Percentiles rank a stretch among this genome's conserved stretches.
Conservation (phyloP, 37 sponge, comb jelly and placozoan species). For the Diacarnus erythraeanus region DNA sequence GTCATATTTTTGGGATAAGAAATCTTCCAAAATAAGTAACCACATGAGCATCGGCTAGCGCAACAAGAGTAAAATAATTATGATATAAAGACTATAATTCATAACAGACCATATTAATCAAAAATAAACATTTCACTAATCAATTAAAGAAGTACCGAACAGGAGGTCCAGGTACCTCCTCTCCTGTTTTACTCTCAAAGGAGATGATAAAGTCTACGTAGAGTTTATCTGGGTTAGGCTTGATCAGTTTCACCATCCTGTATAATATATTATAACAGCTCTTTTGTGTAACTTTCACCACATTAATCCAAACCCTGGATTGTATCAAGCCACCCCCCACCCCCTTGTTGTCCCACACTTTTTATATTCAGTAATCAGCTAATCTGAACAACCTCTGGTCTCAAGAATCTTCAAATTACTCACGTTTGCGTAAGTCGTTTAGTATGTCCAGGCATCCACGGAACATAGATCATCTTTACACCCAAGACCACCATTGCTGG, state of each 20-base stretch:
- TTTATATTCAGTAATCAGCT: background rate
- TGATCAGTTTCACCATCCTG: slow-evolving; percentile 71
- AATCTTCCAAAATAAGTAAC: no score
- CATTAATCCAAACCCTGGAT: background rate
- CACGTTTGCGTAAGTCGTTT: slow-evolving; percentile 78
- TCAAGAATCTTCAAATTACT: background rate
- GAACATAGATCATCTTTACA: slow-evolving; percentile 95
- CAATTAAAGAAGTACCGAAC: slow-evolving; percentile 62
- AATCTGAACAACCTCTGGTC: background rate
- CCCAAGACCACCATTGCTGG: slow-evolving; percentile 89
- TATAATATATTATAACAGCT: no score
- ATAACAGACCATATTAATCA: no score
- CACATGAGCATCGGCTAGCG: no score
- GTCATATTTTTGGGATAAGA: no score
- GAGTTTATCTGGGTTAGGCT: slow-evolving; percentile 28
- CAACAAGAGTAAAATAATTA: no score
- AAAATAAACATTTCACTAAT: no score
- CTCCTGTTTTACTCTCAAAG: slow-evolving; percentile 41
- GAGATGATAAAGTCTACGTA: slow-evolving; percentile 86
- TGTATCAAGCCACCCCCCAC: background rate
- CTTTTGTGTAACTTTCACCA: background rate
- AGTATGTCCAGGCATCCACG: slow-evolving; percentile 87
- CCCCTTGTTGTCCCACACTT: background rate
- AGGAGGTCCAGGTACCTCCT: slow-evolving; percentile 68
- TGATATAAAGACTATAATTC: no score